Evolutionary conservation across 1,140 invertebrate genomes (phyloP), one percentile per base, ranked within the genome.

Genomic region (Nixonia krombeini): DNA sequence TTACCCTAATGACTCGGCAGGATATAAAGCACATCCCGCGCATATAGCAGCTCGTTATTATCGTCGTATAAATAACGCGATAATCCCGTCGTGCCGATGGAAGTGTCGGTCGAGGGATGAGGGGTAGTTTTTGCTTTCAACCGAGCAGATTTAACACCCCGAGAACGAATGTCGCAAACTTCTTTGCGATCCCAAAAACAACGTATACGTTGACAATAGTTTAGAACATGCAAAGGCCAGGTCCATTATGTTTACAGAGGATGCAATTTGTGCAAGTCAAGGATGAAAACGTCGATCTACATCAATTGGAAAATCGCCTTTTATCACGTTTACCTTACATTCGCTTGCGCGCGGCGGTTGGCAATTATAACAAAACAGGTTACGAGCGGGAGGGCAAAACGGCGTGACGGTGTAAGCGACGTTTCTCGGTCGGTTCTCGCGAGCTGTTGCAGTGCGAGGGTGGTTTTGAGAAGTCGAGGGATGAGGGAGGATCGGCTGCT

Each of bases 11-110:
- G 82, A 78, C 67, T 82, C 68, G 76, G 79, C 70, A 78, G 73
- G 78, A 82, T 80, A 84, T 85, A 85, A 85, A 85, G 81, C 81
- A 82, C 80, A 85, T 81, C 81, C 82, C 75, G 79, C 77, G 81
- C 81, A 80, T 83, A 83, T 61, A 79, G 78, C 81, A 82, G 80
- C 78, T 84, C 81, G 80, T 84, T 83, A 85, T 85, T 85, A 85
- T 85, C 82, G 75, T 78, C 76, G 78, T 76, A 84, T 84, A 85
- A 85, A 85, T 83, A 84, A 85, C 80, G 73, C 72, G 83, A 85
- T 85, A 84, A 85, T 85, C 82, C 79, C 53, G 63, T 52, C 64
- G 70, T 77, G 73, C 73, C 75, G 80, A 82, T 79, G 76, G 76
- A 77, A 74, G 72, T 62, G 55, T 65, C 61, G 52, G 57, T 56